These are phyloP conservation scores for Cyprinus carpio DNA, from an alignment of 2,113 vertebrate species.

Conservation along the genomic window DNA sequence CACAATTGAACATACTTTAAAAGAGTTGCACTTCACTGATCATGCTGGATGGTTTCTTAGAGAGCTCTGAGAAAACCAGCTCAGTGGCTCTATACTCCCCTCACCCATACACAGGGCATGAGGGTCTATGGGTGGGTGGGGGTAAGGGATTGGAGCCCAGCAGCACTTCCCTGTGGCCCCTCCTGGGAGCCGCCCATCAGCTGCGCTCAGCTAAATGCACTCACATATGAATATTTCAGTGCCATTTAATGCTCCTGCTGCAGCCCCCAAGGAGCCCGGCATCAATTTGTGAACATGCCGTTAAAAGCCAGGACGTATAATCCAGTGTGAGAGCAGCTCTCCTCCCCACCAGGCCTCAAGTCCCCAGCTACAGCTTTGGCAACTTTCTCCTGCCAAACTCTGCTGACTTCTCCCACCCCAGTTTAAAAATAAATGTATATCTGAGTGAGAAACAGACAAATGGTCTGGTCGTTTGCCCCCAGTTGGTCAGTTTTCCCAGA, in stretches of 20 bases:
- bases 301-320: constrained; percentile 90
- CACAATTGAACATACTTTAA: background rate
- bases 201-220: constrained; percentile 99
- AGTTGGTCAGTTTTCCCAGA: constrained; percentile 60
- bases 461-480: constrained; percentile 50
- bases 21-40: background rate
- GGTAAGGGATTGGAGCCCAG: constrained; percentile 69
- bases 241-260: constrained; percentile 98
- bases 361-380: constrained; percentile 59
- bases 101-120: constrained; percentile 4
- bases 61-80: background rate
- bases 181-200: constrained; percentile 89
- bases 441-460: constrained; percentile 37
- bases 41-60: background rate
- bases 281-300: constrained; percentile 98
- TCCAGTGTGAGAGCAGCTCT: constrained; percentile 75
- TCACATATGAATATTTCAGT: constrained; percentile 99
- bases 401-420: constrained; percentile 37
- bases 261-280: constrained; percentile 92
- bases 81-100: background rate
- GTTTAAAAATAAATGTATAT: constrained; percentile 43
- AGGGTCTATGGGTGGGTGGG: background rate
- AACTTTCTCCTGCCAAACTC: constrained; percentile 63
- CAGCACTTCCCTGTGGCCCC: constrained; percentile 78
- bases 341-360: constrained; percentile 41